Conservation (phyloP, 2,797 vertebrate genomes). For the Crotalus adamanteus region DNA sequence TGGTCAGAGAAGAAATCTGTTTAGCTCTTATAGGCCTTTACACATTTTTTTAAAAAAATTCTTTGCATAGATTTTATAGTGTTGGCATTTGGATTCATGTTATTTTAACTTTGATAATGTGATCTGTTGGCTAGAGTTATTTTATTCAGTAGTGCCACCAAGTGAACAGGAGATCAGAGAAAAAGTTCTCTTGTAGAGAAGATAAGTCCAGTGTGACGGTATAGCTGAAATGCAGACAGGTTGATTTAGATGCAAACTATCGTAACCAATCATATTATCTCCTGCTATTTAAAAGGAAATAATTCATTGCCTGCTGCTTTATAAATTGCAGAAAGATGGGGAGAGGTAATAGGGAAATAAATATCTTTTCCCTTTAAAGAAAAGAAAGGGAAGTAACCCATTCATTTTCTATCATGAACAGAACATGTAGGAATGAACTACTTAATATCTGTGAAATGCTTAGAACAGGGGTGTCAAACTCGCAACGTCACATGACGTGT, state of each 20-base stretch:
- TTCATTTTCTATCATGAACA: not conserved
- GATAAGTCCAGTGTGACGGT: not conserved
- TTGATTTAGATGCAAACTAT: not conserved
- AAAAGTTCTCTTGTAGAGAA: not conserved
- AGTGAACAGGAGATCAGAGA: not conserved
- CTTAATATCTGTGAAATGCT: not conserved
- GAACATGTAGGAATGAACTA: not conserved
- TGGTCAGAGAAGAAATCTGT: not conserved
- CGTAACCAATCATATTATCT: not conserved
- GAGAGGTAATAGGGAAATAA: not conserved
- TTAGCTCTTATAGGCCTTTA: not conserved
- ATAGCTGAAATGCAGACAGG: not conserved
- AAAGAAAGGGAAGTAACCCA: not conserved
- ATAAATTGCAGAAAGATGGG: not conserved
- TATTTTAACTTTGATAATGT: not conserved
- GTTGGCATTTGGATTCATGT: not conserved
- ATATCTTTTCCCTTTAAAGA: not conserved
- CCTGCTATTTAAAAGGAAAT: not conserved
- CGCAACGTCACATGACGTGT: no score
- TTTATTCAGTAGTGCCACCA: not conserved
- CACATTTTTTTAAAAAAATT: not conserved
- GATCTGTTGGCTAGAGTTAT: not conserved
- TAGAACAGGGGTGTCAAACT: no score
- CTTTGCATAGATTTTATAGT: not conserved
- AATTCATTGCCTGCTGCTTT: not conserved